These are phyloP conservation scores for Notamacropus eugenii DNA, from an alignment of 2,797 vertebrate species.

Conservation along the genomic window DNA sequence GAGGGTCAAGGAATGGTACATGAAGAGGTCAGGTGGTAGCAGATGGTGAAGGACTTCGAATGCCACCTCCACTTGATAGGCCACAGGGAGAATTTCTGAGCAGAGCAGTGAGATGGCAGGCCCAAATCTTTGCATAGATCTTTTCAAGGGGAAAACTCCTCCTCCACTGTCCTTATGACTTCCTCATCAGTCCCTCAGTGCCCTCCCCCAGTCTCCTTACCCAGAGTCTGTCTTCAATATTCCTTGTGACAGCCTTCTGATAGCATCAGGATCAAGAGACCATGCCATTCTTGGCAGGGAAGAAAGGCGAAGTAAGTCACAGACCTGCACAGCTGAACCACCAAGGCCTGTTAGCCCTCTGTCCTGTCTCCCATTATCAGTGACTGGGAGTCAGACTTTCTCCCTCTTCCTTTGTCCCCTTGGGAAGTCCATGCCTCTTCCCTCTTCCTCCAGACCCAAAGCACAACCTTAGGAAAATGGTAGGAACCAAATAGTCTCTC, in stretches of 20 bases:
- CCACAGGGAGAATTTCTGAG: background rate
- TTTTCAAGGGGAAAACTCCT: constrained; percentile 37
- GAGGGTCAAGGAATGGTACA: background rate
- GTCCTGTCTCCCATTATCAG: background rate
- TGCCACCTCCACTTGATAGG: background rate
- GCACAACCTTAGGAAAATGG: background rate
- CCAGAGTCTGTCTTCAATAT: constrained; percentile 53
- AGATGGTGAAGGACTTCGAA: background rate
- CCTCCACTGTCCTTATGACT: background rate
- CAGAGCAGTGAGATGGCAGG: background rate
- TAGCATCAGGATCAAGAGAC: constrained; percentile 64
- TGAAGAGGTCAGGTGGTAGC: background rate
- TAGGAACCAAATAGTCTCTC: background rate
- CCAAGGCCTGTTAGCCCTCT: constrained; percentile 52
- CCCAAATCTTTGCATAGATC: background rate
- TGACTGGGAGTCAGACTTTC: background rate
- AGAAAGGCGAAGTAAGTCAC: constrained; percentile 33
- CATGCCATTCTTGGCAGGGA: constrained; percentile 16
- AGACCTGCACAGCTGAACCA: constrained; percentile 23
- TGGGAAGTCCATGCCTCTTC: constrained; percentile 18
- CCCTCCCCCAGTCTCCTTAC: constrained; percentile 23
- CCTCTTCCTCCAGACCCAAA: constrained; percentile 11
- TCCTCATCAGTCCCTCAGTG: constrained; percentile 15
- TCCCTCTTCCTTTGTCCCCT: constrained; percentile 15
- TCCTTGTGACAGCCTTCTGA: constrained; percentile 64